Percentiles rank a stretch among this genome's conserved stretches.
phyloP scores from a whole-genome alignment of 35 echinoderm and acorn worm genomes.

The Strongylocentrotus purpuratus region DNA sequence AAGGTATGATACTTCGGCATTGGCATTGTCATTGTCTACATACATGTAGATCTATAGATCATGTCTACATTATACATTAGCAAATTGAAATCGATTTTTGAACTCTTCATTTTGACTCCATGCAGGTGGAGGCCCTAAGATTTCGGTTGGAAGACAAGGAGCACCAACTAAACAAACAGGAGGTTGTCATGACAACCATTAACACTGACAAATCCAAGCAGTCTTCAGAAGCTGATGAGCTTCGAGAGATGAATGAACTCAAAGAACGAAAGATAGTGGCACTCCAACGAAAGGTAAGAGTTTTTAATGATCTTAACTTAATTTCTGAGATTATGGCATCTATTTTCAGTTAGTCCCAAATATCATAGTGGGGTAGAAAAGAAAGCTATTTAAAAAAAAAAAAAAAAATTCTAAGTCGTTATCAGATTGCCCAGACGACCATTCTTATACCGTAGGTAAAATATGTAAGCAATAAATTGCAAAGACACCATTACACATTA shows the following conservation, averaged over 20 bases:
- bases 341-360: not conserved
- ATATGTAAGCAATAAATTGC: too few species aligned
- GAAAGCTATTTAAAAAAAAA: too few species aligned
- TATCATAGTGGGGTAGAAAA: not conserved
- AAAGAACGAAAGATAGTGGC: conserved; percentile 78
- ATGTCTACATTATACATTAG: too few species aligned
- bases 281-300: conserved; percentile 85
- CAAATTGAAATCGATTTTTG: not conserved
- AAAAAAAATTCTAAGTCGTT: too few species aligned
- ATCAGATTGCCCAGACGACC: too few species aligned
- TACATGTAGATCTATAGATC: too few species aligned
- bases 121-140: conserved; percentile 88
- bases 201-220: conserved; percentile 77
- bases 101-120: not conserved
- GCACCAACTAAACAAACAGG: conserved; percentile 62
- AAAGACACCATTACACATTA: too few species aligned
- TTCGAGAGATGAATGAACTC: conserved; percentile 86
- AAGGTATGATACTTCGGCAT: too few species aligned
- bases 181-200: conserved; percentile 70
- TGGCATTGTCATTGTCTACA: too few species aligned
- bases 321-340: not conserved
- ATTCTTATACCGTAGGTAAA: too few species aligned
- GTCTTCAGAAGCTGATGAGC: conserved; percentile 76
- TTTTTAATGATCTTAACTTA: not conserved
- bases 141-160: conserved; percentile 91